A percentile compares a stretch with the other conserved stretches of the same genome.
Conservation (phyloP, 2,797 vertebrate genomes). For the Thalassophryne amazonica region DNA sequence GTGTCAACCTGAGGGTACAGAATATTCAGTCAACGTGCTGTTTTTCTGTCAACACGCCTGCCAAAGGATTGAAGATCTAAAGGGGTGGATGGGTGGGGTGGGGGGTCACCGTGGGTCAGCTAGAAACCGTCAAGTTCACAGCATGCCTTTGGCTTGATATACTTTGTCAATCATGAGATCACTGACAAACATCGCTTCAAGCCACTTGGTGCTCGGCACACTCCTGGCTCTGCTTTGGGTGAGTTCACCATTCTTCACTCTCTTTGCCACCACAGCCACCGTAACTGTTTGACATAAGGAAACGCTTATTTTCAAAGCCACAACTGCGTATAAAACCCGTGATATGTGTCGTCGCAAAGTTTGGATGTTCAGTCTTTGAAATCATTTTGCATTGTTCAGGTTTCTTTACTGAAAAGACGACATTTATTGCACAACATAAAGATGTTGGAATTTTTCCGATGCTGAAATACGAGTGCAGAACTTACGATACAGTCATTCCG, state of each 20-base stretch:
- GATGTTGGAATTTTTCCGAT: constrained; percentile 17
- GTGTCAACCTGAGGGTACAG: background rate
- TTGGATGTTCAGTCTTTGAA: background rate
- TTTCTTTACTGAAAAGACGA: background rate
- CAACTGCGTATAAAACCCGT: background rate
- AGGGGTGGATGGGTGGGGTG: too few species aligned
- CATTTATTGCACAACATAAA: background rate
- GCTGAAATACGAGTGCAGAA: constrained; percentile 11
- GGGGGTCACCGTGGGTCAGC: background rate
- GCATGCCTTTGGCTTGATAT: background rate
- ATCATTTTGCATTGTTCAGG: too few species aligned
- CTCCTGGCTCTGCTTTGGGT: constrained; percentile 57
- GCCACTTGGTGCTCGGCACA: constrained; percentile 34
- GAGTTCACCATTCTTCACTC: constrained; percentile 36
- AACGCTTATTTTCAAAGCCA: background rate
- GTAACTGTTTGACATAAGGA: constrained; percentile 13
- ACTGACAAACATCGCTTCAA: constrained; percentile 26
- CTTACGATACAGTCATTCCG: background rate
- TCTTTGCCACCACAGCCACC: too few species aligned
- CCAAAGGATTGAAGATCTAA: background rate
- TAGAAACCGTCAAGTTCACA: background rate
- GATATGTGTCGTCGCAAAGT: background rate
- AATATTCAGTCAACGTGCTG: constrained; percentile 3
- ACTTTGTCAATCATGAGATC: background rate
- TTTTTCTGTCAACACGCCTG: constrained; percentile 27